Conservation (phyloP, 2,888 invertebrate species). For the Drosophila affinis region DNA sequence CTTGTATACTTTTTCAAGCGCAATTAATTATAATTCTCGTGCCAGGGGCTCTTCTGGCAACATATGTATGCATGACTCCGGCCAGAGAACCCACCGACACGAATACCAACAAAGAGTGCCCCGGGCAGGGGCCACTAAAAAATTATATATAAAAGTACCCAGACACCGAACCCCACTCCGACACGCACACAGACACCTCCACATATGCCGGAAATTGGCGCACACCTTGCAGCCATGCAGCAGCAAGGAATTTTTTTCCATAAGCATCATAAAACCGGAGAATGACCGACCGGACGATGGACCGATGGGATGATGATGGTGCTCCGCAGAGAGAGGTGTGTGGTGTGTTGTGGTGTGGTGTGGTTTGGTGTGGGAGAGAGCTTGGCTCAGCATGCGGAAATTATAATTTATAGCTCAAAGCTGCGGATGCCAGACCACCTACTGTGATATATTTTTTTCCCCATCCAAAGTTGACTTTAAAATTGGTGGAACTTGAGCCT, state of each 20-base stretch:
- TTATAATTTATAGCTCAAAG: constrained; percentile 76
- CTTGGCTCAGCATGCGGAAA: constrained; percentile 63
- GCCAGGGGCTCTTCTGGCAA: constrained; percentile 37
- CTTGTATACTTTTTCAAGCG: constrained; percentile 30
- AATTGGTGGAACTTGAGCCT: constrained; percentile 24
- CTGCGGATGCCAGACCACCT: constrained; percentile 60
- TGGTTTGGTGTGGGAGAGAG: constrained; percentile 4
- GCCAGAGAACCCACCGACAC: constrained; percentile 12
- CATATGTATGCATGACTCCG: constrained; percentile 46
- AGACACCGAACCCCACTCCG: constrained; percentile 26
- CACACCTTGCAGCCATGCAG: constrained; percentile 78
- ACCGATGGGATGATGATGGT: constrained; percentile 32
- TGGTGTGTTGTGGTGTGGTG: not conserved
- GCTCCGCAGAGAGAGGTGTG: constrained; percentile 17
- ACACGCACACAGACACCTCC: constrained; percentile 25
- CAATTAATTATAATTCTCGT: constrained; percentile 59
- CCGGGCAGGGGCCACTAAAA: constrained; percentile 21
- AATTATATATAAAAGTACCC: constrained; percentile 33
- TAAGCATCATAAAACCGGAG: constrained; percentile 55
- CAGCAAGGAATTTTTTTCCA: constrained; percentile 51
- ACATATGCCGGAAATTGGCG: constrained; percentile 76
- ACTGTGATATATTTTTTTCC: constrained; percentile 26
- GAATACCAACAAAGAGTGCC: not conserved
- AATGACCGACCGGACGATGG: constrained; percentile 62
- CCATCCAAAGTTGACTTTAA: constrained; percentile 24